These are phyloP conservation scores for Pseudomyrmex cubaensis DNA, from an alignment of 1,140 invertebrate genomes.

Conservation along the genomic window DNA sequence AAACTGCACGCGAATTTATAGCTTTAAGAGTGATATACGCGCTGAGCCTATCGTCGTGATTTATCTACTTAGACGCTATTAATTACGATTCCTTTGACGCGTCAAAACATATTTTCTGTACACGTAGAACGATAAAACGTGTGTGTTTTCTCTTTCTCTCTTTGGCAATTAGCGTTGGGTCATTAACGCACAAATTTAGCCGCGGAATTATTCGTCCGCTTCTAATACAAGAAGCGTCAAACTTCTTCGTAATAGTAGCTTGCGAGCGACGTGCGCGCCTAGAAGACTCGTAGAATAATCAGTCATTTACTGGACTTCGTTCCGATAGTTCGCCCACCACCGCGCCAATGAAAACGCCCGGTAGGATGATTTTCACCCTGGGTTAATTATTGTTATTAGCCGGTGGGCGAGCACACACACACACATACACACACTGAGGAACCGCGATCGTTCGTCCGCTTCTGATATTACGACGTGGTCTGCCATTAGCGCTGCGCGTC, in stretches of 20 bases:
- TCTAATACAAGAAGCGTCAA: constrained; percentile 64
- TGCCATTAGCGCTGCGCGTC: constrained; percentile 67
- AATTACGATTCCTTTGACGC: constrained; percentile 34
- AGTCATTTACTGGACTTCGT: constrained; percentile 60
- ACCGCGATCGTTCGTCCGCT: constrained; percentile 49
- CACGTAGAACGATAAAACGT: constrained; percentile 22
- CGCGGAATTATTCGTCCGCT: constrained; percentile 30
- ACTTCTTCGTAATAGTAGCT: constrained; percentile 51
- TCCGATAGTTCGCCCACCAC: constrained; percentile 25
- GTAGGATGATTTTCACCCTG: constrained; percentile 59
- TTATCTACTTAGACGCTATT: constrained; percentile 28
- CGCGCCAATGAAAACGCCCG: constrained; percentile 46
- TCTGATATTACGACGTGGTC: constrained; percentile 66
- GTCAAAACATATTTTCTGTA: constrained; percentile 41
- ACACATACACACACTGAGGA: background rate
- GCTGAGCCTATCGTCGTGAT: constrained; percentile 19
- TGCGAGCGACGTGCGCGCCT: constrained; percentile 31
- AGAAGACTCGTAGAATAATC: constrained; percentile 57
- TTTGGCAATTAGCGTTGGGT: constrained; percentile 66
- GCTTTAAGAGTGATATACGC: constrained; percentile 4
- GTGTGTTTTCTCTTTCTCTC: too few species aligned
- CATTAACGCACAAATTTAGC: constrained; percentile 60
- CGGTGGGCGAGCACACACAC: constrained; percentile 22
- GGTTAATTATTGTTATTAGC: constrained; percentile 73
- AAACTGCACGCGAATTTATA: constrained; percentile 12